Evolutionary conservation across 2,797 vertebrate species (phyloP), one percentile per base, ranked within the genome.

Genomic region (Notoglanidium macrostoma): DNA sequence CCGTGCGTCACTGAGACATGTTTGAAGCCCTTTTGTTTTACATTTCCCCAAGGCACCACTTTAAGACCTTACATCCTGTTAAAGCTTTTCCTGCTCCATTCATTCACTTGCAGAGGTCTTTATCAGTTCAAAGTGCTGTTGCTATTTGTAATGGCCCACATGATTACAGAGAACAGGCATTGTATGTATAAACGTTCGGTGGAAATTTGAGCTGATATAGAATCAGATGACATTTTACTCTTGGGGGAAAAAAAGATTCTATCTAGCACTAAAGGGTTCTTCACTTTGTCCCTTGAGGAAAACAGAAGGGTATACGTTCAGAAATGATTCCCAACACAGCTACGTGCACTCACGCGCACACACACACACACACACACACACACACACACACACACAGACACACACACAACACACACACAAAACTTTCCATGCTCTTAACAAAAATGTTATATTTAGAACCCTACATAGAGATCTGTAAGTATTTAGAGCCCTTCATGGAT

Each of bases 51-150:
- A 89, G 84, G 84, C 89, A 86, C 65, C 1, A 49, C 55, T 88
- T 88, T 87, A 78, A 90, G 73, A 89, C 79, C 65, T 91, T 84
- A 91, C 51, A 88, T 90, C 89, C 90, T 87, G 88, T 84, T 32
- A 68, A 78, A 86, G 76, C 61, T 68, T 67, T 81, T 87, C 84
- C 82, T 89, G 82, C 40, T 63, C 35, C 67, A 85, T 40, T 85
- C 80, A 88, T 77, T 54, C 85, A 81, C 63, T 88, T 74, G 32
- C 9, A 81, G 59, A 54, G 88, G 88, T 77, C 61, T 86, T 70
- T 78, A 90, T 88, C 81, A 15, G 73, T 63, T 73, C 35, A 54
- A 70, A 57, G 55, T 49, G 51, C 29, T 55, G 54, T 14, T 81
- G 68, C 15, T 87, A 17, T 84, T 86, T 83, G 72, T 67, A 76